Conservation (phyloP, 2,888 invertebrate genomes). For the Macropis europaea region DNA sequence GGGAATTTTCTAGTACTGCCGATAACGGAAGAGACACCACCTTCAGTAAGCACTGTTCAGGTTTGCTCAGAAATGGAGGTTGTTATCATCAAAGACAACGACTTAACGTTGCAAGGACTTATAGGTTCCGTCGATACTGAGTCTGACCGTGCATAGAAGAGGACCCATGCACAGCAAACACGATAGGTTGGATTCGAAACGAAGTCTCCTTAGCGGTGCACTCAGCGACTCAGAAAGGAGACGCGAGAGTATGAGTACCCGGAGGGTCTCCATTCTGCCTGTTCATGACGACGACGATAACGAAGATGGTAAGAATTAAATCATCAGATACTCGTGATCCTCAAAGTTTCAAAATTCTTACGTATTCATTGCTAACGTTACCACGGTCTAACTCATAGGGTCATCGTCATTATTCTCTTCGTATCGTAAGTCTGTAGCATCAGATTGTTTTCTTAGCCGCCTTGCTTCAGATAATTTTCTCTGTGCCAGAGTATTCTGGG, state of each 20-base stretch:
- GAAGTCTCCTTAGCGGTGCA: not conserved
- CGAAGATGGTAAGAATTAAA: not conserved
- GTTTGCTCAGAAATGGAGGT: too few species aligned
- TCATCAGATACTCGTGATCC: not conserved
- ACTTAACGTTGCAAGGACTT: not conserved
- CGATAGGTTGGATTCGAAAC: not conserved
- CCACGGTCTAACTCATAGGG: too few species aligned
- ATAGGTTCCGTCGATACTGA: fast-evolving
- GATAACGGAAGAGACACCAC: not conserved
- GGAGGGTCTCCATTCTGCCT: conserved; percentile 38
- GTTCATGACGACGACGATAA: not conserved
- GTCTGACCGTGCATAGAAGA: fast-evolving
- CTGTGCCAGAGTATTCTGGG: not conserved
- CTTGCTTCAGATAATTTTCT: too few species aligned
- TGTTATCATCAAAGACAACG: too few species aligned
- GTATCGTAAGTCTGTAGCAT: too few species aligned
- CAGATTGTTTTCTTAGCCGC: too few species aligned
- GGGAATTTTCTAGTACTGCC: conserved; percentile 49
- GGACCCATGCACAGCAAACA: too few species aligned
- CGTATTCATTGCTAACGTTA: too few species aligned
- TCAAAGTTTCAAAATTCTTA: too few species aligned
- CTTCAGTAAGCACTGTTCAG: not conserved
- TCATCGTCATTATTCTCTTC: too few species aligned
- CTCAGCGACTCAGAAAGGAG: not conserved
- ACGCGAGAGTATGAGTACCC: not conserved